Evolutionary conservation across 2,888 invertebrate species (phyloP).

Genomic region (Nymphalis c-album): DNA sequence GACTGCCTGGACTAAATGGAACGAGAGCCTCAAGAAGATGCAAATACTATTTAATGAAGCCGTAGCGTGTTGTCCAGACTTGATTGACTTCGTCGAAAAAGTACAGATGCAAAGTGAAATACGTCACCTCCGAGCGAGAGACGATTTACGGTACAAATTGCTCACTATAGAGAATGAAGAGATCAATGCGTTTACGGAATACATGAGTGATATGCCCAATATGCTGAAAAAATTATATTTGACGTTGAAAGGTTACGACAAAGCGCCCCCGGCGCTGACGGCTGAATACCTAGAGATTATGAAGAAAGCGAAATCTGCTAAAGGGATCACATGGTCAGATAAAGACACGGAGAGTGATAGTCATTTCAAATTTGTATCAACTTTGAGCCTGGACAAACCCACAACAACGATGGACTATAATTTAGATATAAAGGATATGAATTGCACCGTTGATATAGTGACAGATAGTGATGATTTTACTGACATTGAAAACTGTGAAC

Average conservation of each 20-base stretch:
- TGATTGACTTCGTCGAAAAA: constrained; percentile 55
- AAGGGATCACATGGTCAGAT: constrained; percentile 83
- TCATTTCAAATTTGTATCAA: constrained; percentile 60
- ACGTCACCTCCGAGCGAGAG: constrained; percentile 65
- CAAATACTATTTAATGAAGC: constrained; percentile 54
- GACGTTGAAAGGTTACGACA: constrained; percentile 81
- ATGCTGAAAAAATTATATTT: constrained; percentile 82
- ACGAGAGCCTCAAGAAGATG: constrained; percentile 54
- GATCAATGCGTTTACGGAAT: constrained; percentile 74
- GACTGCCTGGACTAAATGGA: constrained; percentile 59
- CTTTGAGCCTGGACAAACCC: constrained; percentile 60
- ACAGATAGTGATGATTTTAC: constrained; percentile 68
- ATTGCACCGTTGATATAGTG: constrained; percentile 52
- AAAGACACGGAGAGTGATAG: constrained; percentile 56
- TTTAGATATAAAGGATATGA: constrained; percentile 38
- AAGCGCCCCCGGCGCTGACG: constrained; percentile 79
- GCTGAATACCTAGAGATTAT: constrained; percentile 82
- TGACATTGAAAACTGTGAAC: constrained; percentile 62
- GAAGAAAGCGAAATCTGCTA: constrained; percentile 81
- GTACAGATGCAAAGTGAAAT: constrained; percentile 60
- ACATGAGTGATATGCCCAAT: constrained; percentile 75
- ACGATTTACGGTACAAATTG: constrained; percentile 61
- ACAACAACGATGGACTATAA: constrained; percentile 44
- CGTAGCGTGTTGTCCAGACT: constrained; percentile 52
- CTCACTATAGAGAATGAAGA: constrained; percentile 73